Conservation (phyloP, 2,797 vertebrate genomes). For the Nannoperca obscura region DNA sequence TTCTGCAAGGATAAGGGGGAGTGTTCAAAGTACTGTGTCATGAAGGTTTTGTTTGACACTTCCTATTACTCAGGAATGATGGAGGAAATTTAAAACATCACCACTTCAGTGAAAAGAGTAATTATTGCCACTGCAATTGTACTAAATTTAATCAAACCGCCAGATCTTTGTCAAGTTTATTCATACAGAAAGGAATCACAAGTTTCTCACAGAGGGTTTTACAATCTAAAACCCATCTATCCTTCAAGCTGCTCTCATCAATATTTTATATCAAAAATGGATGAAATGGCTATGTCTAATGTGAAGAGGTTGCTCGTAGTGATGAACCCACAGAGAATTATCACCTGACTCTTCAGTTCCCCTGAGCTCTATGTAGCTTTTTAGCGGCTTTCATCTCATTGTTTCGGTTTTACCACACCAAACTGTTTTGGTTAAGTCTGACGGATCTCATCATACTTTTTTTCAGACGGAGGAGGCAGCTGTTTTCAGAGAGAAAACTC, state of each 20-base stretch:
- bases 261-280: conserved; percentile 22
- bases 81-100: conserved; percentile 70
- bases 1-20: conserved; percentile 73
- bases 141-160: conserved; percentile 56
- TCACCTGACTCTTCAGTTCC: background rate
- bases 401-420: background rate
- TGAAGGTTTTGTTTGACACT: conserved; percentile 75
- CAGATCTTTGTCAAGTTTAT: conserved; percentile 52
- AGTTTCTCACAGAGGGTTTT: conserved; percentile 24
- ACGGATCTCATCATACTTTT: conserved; percentile 10
- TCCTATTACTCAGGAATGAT: conserved; percentile 77
- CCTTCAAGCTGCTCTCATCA: conserved; percentile 31
- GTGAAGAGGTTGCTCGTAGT: background rate
- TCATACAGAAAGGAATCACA: conserved; percentile 45
- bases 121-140: conserved; percentile 51
- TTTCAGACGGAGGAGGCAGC: conserved; percentile 22
- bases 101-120: conserved; percentile 57
- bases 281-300: conserved; percentile 21
- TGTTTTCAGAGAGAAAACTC: conserved; percentile 26
- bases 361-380: conserved; percentile 16
- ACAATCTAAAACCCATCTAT: background rate
- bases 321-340: conserved; percentile 18
- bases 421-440: conserved; percentile 14
- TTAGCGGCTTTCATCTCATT: conserved; percentile 3
- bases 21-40: conserved; percentile 78